Percentiles rank a stretch among this genome's conserved stretches.
Conservation (phyloP, 2,888 invertebrate genomes). For the Nysson spinosus region DNA sequence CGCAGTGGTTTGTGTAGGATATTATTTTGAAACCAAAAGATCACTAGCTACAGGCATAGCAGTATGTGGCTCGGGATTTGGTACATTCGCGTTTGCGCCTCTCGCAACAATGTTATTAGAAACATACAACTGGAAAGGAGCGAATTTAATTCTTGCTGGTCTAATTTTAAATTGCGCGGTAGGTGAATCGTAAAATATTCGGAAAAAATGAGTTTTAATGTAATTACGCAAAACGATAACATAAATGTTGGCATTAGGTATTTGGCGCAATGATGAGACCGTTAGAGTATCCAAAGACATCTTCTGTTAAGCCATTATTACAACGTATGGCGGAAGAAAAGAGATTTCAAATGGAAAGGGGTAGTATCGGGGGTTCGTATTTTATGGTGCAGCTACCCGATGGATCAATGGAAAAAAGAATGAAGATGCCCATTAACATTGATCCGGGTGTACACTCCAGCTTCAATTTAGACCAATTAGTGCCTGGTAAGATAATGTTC, state of each 20-base stretch:
- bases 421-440: constrained; percentile 93
- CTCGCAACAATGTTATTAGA: constrained; percentile 89
- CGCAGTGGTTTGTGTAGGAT: constrained; percentile 97
- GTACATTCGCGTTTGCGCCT: constrained; percentile 97
- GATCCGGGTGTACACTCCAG: constrained; percentile 97
- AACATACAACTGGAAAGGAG: constrained; percentile 92
- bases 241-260: constrained; percentile 72
- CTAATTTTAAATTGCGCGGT: constrained; percentile 94
- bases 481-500: constrained; percentile 78
- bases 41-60: constrained; percentile 97
- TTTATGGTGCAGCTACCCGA: constrained; percentile 93
- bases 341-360: constrained; percentile 92
- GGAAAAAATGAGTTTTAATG: neutral
- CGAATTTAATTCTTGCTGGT: constrained; percentile 94
- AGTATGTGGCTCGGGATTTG: constrained; percentile 96
- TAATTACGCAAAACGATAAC: constrained; percentile 5
- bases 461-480: constrained; percentile 90
- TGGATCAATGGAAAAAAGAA: constrained; percentile 92
- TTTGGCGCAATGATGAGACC: constrained; percentile 92
- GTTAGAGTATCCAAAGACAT: constrained; percentile 86
- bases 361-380: constrained; percentile 92
- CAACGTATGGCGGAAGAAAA: constrained; percentile 97
- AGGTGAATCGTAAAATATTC: constrained; percentile 60
- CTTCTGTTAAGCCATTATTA: constrained; percentile 88
- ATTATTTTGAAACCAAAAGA: constrained; percentile 97